A percentile compares a stretch with the other conserved stretches of the same genome.
Conservation (phyloP, 2,888 invertebrate genomes). For the Oasisia sp. region DNA sequence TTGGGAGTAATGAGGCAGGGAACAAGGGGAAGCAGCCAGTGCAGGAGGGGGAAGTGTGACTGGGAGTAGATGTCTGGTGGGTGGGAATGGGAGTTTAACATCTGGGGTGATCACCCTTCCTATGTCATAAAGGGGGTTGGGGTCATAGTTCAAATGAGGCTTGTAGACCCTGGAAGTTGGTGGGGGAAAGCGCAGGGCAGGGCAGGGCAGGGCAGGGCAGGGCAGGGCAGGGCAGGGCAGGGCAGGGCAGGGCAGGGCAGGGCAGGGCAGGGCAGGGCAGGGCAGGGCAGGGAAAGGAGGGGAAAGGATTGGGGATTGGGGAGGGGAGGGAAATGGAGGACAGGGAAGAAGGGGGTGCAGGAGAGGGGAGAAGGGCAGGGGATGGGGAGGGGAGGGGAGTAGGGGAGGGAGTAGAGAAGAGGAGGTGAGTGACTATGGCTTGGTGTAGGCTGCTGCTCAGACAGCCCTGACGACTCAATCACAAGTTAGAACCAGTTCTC, state of each 20-base stretch:
- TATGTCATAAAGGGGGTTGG: too few species aligned
- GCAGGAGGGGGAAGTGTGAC: background rate
- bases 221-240: too few species aligned
- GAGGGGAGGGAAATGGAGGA: too few species aligned
- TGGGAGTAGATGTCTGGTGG: background rate
- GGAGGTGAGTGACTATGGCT: background rate
- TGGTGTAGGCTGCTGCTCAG: background rate
- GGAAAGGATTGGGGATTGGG: too few species aligned
- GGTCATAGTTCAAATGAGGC: background rate
- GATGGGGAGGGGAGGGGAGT: too few species aligned
- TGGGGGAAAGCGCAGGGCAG: background rate
- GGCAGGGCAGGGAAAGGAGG: too few species aligned
- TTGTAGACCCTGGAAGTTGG: background rate
- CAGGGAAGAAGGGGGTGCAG: too few species aligned
- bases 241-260: too few species aligned
- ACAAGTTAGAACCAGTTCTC: background rate
- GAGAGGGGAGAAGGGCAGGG: too few species aligned
- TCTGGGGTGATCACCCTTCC: background rate
- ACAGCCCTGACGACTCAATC: background rate
- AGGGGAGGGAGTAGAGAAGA: too few species aligned
- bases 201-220: too few species aligned
- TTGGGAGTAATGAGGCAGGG: background rate
- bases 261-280: too few species aligned
- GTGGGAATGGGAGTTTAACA: background rate
- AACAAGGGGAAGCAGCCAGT: background rate